Percentiles rank a stretch among this genome's conserved stretches.
phyloP scores from a whole-genome alignment of 2,797 vertebrate genomes.

The Poliocrania exsul region DNA sequence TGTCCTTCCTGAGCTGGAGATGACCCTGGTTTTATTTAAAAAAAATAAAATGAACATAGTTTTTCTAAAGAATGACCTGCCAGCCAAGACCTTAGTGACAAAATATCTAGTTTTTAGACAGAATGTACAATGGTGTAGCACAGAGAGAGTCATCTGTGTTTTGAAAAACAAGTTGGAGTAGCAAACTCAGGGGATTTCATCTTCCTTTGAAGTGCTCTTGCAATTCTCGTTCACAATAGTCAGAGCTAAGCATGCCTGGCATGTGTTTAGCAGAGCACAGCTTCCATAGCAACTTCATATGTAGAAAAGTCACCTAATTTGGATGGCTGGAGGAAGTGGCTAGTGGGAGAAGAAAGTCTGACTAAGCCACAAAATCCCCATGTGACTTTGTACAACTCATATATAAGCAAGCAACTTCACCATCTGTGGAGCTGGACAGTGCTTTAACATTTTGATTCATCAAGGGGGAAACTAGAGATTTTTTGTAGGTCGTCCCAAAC shows the following conservation, averaged over 20 bases:
- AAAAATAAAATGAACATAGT: not conserved
- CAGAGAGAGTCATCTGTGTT: not conserved
- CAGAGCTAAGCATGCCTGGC: not conserved
- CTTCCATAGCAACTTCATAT: not conserved
- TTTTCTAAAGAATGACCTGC: not conserved
- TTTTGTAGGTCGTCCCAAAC: not conserved
- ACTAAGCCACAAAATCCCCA: not conserved
- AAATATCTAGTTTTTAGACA: constrained; percentile 3
- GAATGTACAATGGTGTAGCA: not conserved
- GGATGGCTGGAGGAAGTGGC: not conserved
- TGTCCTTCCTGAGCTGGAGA: not conserved
- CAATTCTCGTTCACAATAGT: not conserved
- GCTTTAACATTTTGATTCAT: not conserved
- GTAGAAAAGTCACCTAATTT: not conserved
- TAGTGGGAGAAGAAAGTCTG: not conserved
- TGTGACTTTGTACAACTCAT: not conserved
- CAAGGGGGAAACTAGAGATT: not conserved
- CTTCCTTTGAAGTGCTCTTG: not conserved
- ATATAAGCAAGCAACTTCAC: not conserved
- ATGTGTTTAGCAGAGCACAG: not conserved
- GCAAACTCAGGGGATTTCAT: not conserved
- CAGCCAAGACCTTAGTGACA: not conserved
- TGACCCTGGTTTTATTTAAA: not conserved
- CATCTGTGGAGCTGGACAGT: not conserved
- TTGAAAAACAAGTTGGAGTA: not conserved